Evolutionary conservation across 2,113 vertebrate genomes (phyloP).

Genomic region (Paradisaea rubra): DNA sequence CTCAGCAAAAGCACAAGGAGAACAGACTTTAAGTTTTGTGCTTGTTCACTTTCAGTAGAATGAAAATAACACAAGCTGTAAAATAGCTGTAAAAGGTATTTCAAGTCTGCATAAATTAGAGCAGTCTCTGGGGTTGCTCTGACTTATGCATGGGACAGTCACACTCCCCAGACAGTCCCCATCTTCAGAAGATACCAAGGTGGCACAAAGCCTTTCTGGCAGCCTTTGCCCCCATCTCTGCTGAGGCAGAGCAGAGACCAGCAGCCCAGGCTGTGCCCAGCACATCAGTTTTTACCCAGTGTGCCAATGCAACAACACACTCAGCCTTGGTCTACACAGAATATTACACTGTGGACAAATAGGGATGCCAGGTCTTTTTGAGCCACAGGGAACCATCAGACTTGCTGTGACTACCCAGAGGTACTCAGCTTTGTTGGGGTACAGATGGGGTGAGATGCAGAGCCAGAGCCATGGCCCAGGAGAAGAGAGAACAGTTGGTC

Average conservation of each 20-base stretch:
- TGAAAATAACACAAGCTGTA: background rate
- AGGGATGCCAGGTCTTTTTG: background rate
- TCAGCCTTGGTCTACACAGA: background rate
- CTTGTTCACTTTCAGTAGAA: background rate
- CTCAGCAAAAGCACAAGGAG: constrained; percentile 14
- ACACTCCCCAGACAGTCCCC: background rate
- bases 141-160: background rate
- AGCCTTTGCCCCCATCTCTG: background rate
- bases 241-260: background rate
- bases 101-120: background rate
- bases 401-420: background rate
- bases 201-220: background rate
- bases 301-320: background rate
- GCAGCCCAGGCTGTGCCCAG: background rate
- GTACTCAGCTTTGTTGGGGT: background rate
- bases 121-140: background rate
- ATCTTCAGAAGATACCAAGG: background rate
- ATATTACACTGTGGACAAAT: background rate
- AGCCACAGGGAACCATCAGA: background rate
- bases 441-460: background rate
- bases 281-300: background rate
- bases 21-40: background rate
- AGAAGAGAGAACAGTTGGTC: background rate
- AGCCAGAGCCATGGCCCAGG: background rate
- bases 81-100: background rate